Evolutionary conservation across 2,797 vertebrate species (phyloP), one percentile per base, ranked within the genome.

Genomic region (Onychomys leucogaster): DNA sequence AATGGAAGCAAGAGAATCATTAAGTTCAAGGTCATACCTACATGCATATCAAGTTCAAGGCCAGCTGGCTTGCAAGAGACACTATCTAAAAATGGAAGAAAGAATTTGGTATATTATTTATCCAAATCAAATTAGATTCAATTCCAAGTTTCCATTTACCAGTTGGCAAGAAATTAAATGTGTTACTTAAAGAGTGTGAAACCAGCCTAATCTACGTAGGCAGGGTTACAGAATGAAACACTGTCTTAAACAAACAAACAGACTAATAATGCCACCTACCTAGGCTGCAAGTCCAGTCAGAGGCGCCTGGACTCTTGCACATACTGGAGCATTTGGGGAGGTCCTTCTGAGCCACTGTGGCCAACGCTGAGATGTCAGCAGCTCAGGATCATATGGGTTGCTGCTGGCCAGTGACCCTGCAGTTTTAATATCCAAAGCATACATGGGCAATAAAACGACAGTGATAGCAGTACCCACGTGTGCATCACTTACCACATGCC

Each of bases 111-210:
- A 59, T 43, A 8, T 85, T 91, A 69, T 61, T 96, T 95, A 94
- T 94, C 93, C 81, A 88, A 94, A 63, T 88, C 27, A 80, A 96
- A 81, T 89, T 57, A 91, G 89, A 80, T 76, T 84, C 41, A 89
- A 49, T 52, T 77, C 78, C 43, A 65, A 88, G 12, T 80, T 80
- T 69, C 27, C 59, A 73, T 10, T 90, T 94, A 69, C 23, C 23
- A 32, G 41, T 55, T 75, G 85, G 41, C 55, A 87, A 85, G 73
- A 82, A 85, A 73, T 73, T 49, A 67, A 90, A 73, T 46, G 34
- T 85, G 52, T 55, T 77, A 73, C 55, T 57, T 65, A n/a, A n/a
- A 3, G 13, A 87, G 65, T 55, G 71, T 37, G 46, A 87, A 71
- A 25, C 13, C 46, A 71, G 13, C 34, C 46, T 55, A 46, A 23